Conservation (phyloP, 2,113 vertebrate species). For the Genyomyrus donnyi region DNA sequence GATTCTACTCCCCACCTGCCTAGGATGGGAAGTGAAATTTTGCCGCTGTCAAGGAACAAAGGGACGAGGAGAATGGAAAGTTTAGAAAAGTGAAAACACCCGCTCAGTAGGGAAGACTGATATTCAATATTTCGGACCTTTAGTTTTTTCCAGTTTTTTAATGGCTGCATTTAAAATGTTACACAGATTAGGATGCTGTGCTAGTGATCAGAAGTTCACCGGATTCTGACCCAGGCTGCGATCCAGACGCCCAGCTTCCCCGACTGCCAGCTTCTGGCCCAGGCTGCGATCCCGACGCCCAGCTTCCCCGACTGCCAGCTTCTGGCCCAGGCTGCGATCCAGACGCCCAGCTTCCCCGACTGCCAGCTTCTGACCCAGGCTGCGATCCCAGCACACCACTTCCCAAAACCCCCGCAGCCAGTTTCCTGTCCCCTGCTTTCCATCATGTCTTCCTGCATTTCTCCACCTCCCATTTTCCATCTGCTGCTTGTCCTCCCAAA, state of each 20-base stretch:
- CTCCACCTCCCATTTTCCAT: neutral
- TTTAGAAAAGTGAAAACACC: neutral
- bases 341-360: neutral
- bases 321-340: neutral
- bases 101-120: neutral
- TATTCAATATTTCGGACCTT: neutral
- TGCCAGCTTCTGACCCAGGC: neutral
- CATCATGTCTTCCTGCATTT: neutral
- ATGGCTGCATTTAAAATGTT: neutral
- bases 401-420: neutral
- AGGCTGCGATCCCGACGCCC: neutral
- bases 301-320: neutral
- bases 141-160: neutral
- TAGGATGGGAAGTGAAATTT: neutral
- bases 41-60: neutral
- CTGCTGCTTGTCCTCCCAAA: neutral
- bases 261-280: neutral
- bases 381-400: neutral
- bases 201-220: no score
- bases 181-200: neutral
- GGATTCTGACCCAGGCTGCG: neutral
- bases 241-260: neutral
- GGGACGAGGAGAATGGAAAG: neutral
- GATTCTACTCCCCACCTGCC: neutral
- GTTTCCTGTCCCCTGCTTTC: neutral